phyloP scores from a whole-genome alignment of 2,113 vertebrate species.

The Scomber japonicus region DNA sequence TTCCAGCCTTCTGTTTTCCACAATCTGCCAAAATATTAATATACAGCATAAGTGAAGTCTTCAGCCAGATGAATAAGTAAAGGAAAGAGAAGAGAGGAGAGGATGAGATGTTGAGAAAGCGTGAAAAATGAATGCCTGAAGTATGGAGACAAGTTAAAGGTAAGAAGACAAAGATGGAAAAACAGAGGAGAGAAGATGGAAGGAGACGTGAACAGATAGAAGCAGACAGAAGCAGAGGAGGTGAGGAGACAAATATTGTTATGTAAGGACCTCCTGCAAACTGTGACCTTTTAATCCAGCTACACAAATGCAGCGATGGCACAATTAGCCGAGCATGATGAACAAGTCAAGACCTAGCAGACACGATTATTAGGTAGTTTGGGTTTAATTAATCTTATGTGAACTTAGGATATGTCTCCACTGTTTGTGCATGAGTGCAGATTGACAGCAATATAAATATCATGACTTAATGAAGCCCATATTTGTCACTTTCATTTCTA shows the following conservation, averaged over 20 bases:
- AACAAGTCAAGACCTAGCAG: slow-evolving; percentile 15
- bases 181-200: neutral
- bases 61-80: slow-evolving; percentile 1
- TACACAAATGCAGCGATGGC: neutral
- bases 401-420: neutral
- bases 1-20: neutral
- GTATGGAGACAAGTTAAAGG: neutral
- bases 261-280: slow-evolving; percentile 52
- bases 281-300: slow-evolving; percentile 58
- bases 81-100: neutral
- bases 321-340: slow-evolving; percentile 45
- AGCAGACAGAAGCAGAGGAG: slow-evolving; percentile 36
- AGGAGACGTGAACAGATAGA: slow-evolving; percentile 17
- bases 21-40: slow-evolving; percentile 1
- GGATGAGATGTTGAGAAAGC: neutral
- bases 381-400: slow-evolving; percentile 1
- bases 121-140: slow-evolving; percentile 2
- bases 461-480: neutral
- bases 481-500: neutral
- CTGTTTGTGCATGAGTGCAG: slow-evolving; percentile 6
- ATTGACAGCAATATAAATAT: slow-evolving; percentile 12
- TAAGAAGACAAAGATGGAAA: neutral
- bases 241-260: slow-evolving; percentile 37
- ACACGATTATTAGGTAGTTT: neutral
- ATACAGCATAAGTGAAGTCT: neutral